Percentiles rank a stretch among this genome's conserved stretches.
phyloP scores from a whole-genome alignment of 2,113 vertebrate species.

The Cavia porcellus region DNA sequence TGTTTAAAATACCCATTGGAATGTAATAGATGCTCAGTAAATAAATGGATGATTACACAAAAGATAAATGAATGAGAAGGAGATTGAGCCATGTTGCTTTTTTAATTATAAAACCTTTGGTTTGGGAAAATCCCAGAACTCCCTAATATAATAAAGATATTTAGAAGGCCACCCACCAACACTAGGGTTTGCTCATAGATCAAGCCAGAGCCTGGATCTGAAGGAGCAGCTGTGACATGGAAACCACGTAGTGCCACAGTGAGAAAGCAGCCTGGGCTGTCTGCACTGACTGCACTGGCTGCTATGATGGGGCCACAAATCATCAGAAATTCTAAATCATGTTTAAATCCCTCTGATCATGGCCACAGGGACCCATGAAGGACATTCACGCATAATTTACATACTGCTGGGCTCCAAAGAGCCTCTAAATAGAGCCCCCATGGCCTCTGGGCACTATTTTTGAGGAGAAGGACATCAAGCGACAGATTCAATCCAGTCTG shows the following conservation, averaged over 20 bases:
- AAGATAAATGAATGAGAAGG: neutral
- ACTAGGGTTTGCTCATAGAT: neutral
- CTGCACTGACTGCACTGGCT: rapidly evolving
- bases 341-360: constrained; percentile 42
- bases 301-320: neutral
- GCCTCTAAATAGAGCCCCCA: constrained; percentile 25
- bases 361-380: constrained; percentile 55
- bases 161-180: neutral
- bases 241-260: neutral
- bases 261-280: neutral
- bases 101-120: neutral
- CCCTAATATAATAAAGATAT: neutral
- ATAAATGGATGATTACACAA: neutral
- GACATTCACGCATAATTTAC: constrained; percentile 70
- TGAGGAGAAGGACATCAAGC: constrained; percentile 67
- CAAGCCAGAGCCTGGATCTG: neutral
- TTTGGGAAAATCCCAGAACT: neutral
- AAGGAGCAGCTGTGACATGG: neutral
- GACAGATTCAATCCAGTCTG: constrained; percentile 63
- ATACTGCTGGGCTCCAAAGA: constrained; percentile 62
- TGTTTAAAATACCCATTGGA: neutral
- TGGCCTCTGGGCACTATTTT: constrained; percentile 51
- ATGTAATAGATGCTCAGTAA: neutral
- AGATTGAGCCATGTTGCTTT: neutral
- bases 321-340: constrained; percentile 70